Percentiles rank a stretch among this genome's conserved stretches.
phyloP scores from a whole-genome alignment of 2,113 vertebrate genomes.

The Heterochromis multidens region DNA sequence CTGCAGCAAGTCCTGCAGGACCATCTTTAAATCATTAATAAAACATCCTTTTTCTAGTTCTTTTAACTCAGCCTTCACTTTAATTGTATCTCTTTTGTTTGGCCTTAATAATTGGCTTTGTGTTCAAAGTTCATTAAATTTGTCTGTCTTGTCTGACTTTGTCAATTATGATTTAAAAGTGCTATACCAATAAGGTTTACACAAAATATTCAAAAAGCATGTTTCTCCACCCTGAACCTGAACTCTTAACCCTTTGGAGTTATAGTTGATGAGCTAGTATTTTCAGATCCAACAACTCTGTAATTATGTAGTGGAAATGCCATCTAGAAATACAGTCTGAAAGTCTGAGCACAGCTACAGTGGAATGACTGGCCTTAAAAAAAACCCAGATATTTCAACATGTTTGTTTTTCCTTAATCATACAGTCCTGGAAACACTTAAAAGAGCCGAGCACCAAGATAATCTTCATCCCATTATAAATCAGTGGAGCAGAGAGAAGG shows the following conservation, averaged over 20 bases:
- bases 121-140: not conserved
- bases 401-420: slow-evolving; percentile 19
- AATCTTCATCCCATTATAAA: slow-evolving; percentile 4
- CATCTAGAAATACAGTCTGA: slow-evolving; percentile 15
- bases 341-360: not conserved
- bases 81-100: too few relatives aligned
- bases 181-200: not conserved
- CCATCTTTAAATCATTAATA: too few relatives aligned
- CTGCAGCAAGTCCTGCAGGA: too few relatives aligned
- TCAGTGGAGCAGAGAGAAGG: not conserved
- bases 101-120: too few relatives aligned
- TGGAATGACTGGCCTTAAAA: not conserved
- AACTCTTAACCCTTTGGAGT: slow-evolving; percentile 40
- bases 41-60: too few relatives aligned
- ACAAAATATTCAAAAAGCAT: not conserved
- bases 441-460: not conserved
- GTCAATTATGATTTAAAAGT: not conserved
- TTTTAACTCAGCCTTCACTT: too few relatives aligned
- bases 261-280: slow-evolving; percentile 6
- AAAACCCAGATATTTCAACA: not conserved
- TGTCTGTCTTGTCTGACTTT: not conserved
- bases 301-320: slow-evolving; percentile 40
- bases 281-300: slow-evolving; percentile 27
- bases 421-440: not conserved
- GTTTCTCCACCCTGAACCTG: slow-evolving; percentile 20